phyloP scores from a whole-genome alignment of 2,113 vertebrate species.

The Anhinga anhinga region DNA sequence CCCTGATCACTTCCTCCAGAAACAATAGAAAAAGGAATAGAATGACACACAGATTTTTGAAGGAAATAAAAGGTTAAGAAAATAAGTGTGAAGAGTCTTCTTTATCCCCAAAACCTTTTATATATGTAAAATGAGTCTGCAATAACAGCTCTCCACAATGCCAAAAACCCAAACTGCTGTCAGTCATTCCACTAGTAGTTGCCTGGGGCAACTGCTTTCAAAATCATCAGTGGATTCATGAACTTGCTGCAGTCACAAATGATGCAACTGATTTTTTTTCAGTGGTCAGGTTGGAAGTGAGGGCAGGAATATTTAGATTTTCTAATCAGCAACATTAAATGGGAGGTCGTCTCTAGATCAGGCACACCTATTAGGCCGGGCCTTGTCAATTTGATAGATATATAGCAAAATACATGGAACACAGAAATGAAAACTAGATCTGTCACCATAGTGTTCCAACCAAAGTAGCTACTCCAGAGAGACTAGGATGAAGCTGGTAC shows the following conservation, averaged over 20 bases:
- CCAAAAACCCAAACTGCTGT: not conserved
- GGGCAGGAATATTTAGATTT: not conserved
- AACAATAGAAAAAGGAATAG: not conserved
- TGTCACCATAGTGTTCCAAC: not conserved
- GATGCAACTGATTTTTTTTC: not conserved
- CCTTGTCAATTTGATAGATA: not conserved
- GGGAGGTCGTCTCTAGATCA: not conserved
- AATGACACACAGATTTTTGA: not conserved
- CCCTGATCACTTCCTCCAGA: not conserved
- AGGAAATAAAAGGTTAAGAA: constrained; percentile 9
- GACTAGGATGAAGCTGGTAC: not conserved
- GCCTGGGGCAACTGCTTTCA: constrained; percentile 33
- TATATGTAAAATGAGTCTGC: not conserved
- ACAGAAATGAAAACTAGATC: not conserved
- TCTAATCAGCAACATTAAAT: not conserved
- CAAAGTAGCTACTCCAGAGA: not conserved
- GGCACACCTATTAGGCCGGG: not conserved
- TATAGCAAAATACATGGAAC: not conserved
- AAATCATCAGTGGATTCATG: not conserved
- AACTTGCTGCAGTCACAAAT: not conserved
- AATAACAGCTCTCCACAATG: not conserved
- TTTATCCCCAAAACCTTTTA: not conserved
- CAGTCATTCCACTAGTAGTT: constrained; percentile 3
- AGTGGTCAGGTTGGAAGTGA: not conserved
- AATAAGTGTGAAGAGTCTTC: not conserved